A percentile compares a stretch with the other conserved stretches of the same genome.
These are phyloP conservation scores for Palythoa heliodiscus DNA, from an alignment of 92 coral and sea anemone species.

Conservation along the genomic window DNA sequence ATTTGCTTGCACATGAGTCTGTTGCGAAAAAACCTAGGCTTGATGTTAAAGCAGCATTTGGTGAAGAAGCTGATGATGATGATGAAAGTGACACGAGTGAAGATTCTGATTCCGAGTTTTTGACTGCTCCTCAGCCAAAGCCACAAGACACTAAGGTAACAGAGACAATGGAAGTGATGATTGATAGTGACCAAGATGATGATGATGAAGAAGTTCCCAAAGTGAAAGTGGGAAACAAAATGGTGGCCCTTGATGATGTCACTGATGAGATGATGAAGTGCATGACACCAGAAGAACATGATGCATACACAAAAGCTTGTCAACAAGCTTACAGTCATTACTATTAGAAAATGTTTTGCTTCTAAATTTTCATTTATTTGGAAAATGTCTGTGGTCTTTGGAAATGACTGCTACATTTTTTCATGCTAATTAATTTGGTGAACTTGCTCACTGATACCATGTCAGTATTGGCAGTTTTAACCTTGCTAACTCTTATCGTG, in stretches of 20 bases:
- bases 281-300: constrained; percentile 94
- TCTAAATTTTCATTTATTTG: too few relatives aligned
- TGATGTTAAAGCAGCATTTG: constrained; percentile 81
- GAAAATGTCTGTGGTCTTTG: too few relatives aligned
- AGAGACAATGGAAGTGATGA: constrained; percentile 63
- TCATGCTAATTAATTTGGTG: too few relatives aligned
- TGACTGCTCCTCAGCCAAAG: constrained; percentile 52
- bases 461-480: too few relatives aligned
- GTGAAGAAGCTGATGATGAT: constrained; percentile 65
- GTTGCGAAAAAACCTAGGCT: constrained; percentile 86
- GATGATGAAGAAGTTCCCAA: constrained; percentile 77
- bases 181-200: constrained; percentile 77
- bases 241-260: constrained; percentile 86
- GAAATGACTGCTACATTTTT: too few relatives aligned
- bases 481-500: too few relatives aligned
- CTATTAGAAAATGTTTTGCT: constrained; percentile 46
- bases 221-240: constrained; percentile 82
- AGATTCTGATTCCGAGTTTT: constrained; percentile 79
- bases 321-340: constrained; percentile 88
- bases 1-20: constrained; percentile 88
- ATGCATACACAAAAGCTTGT: constrained; percentile 88
- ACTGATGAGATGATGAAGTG: constrained; percentile 85
- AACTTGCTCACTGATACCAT: too few relatives aligned
- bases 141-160: constrained; percentile 59
- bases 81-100: constrained; percentile 80